phyloP scores from a whole-genome alignment of 2,113 vertebrate species.

The Neodontobutis hainanensis region DNA sequence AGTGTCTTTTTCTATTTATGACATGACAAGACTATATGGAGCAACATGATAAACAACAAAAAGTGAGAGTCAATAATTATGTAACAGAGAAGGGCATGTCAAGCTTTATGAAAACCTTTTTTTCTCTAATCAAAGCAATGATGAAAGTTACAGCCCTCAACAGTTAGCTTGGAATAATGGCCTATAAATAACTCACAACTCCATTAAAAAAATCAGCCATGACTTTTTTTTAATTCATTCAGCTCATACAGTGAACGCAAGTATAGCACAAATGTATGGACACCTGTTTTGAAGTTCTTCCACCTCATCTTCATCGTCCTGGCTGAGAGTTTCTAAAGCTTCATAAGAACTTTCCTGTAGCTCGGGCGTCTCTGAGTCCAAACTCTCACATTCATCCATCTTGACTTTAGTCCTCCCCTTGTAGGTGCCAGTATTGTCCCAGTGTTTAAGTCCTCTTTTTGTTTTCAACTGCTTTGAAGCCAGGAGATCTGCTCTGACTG shows the following conservation, averaged over 20 bases:
- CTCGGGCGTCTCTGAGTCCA: constrained; percentile 69
- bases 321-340: constrained; percentile 61
- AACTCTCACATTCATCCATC: constrained; percentile 75
- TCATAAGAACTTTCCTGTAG: constrained; percentile 71
- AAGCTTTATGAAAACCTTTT: neutral
- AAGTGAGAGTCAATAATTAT: constrained; percentile 20
- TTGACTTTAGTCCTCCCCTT: constrained; percentile 36
- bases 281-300: constrained; percentile 87
- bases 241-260: neutral
- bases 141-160: neutral
- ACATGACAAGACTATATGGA: constrained; percentile 27
- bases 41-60: constrained; percentile 45
- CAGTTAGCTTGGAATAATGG: neutral
- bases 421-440: constrained; percentile 9
- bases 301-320: constrained; percentile 75
- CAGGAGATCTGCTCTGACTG: constrained; percentile 56
- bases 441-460: constrained; percentile 33
- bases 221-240: neutral
- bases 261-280: neutral
- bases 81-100: neutral
- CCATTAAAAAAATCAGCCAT: neutral
- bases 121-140: neutral
- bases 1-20: constrained; percentile 62
- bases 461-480: constrained; percentile 58
- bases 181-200: neutral